These are phyloP conservation scores for Colossoma macropomum DNA, from an alignment of 2,113 vertebrate genomes.

Conservation along the genomic window DNA sequence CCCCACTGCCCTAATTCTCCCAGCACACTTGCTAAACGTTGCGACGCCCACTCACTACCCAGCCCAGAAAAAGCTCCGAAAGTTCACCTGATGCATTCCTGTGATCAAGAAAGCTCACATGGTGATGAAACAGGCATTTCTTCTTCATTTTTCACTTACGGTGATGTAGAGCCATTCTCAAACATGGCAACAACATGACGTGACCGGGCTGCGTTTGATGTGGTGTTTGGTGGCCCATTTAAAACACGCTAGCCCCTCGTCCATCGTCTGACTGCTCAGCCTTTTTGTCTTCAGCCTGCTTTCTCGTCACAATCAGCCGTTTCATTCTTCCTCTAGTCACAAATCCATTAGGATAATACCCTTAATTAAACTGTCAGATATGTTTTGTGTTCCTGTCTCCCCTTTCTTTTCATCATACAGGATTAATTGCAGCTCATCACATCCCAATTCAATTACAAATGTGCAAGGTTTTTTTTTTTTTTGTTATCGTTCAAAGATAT, in stretches of 20 bases:
- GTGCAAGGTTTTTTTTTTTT: conserved; percentile 4
- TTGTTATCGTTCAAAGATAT: conserved; percentile 20
- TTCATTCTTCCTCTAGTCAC: conserved; percentile 48
- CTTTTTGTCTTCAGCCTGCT: conserved; percentile 23
- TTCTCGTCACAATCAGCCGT: conserved; percentile 40
- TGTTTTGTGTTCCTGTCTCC: conserved; percentile 52
- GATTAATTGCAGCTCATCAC: conserved; percentile 54
- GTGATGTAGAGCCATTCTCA: background rate
- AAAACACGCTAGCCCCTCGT: conserved; percentile 14
- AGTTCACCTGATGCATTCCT: conserved; percentile 23
- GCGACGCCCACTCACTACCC: too few species aligned
- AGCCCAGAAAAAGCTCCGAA: background rate
- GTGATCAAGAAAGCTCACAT: conserved; percentile 15
- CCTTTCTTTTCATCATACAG: conserved; percentile 26
- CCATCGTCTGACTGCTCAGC: background rate
- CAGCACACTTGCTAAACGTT: background rate
- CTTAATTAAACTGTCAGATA: conserved; percentile 58
- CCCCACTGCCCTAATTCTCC: conserved; percentile 6
- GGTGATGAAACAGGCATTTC: background rate
- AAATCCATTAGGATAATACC: conserved; percentile 55
- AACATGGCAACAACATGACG: background rate
- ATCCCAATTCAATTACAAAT: conserved; percentile 53
- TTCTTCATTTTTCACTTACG: background rate
- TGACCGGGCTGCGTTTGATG: conserved; percentile 2
- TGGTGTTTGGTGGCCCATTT: conserved; percentile 41